Conservation (phyloP, 2,797 vertebrate genomes). For the Sternotherus odoratus region DNA sequence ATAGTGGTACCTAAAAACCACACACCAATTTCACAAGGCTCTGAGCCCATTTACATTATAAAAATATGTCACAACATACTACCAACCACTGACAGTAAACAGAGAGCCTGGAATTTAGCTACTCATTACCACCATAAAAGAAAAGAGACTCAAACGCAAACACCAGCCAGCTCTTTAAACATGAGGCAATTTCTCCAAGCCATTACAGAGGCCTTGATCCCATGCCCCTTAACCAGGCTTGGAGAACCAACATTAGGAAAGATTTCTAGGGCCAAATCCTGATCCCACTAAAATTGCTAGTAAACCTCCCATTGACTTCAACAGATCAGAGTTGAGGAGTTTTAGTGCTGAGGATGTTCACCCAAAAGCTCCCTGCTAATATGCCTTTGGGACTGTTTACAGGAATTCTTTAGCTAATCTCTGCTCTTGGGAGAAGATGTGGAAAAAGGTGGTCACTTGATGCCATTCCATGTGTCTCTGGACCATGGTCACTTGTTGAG, state of each 20-base stretch:
- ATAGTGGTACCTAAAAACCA: not conserved
- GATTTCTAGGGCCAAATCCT: not conserved
- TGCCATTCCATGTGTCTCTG: no score
- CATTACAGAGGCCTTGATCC: not conserved
- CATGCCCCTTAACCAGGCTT: not conserved
- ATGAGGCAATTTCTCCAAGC: not conserved
- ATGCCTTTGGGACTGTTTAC: not conserved
- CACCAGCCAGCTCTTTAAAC: not conserved
- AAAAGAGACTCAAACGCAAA: not conserved
- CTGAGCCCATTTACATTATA: not conserved
- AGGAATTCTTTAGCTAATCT: not conserved
- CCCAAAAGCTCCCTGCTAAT: not conserved
- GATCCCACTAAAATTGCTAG: not conserved
- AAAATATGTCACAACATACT: not conserved
- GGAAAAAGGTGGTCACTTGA: not conserved
- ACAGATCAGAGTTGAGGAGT: not conserved
- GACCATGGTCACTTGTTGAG: no score
- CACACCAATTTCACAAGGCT: not conserved
- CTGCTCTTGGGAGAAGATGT: not conserved
- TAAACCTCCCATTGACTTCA: not conserved
- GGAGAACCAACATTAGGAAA: not conserved
- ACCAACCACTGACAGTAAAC: not conserved
- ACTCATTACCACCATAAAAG: not conserved
- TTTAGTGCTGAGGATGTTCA: not conserved
- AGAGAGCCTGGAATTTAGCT: not conserved